phyloP scores from a whole-genome alignment of 2,888 invertebrate species.

The Pinctada fucata region DNA sequence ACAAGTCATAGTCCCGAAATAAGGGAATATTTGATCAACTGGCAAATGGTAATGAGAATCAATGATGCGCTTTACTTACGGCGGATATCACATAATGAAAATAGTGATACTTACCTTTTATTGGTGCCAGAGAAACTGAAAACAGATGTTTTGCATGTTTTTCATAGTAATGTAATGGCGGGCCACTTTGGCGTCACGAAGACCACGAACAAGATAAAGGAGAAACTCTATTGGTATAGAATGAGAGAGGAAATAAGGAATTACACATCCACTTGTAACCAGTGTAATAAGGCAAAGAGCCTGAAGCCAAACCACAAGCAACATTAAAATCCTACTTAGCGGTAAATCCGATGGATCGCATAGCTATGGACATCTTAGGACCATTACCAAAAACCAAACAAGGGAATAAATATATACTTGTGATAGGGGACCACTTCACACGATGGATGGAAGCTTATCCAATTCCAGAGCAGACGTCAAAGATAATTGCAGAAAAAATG shows the following conservation, averaged over 20 bases:
- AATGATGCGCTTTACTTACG: not conserved
- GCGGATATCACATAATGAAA: not conserved
- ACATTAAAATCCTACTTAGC: not conserved
- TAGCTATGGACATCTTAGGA: not conserved
- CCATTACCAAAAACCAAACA: not conserved
- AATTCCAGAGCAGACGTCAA: not conserved
- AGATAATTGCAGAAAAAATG: not conserved
- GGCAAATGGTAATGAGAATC: not conserved
- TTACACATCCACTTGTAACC: not conserved
- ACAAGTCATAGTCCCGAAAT: not conserved
- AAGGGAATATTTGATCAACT: not conserved
- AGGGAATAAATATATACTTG: not conserved
- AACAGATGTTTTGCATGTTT: not conserved
- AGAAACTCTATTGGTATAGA: constrained; percentile 9
- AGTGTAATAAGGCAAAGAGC: not conserved
- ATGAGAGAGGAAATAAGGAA: constrained; percentile 10
- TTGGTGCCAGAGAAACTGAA: not conserved
- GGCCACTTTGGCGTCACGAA: constrained; percentile 13
- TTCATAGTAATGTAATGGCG: not conserved
- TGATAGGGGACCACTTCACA: constrained; percentile 7
- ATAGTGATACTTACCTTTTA: not conserved
- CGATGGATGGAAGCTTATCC: constrained; percentile 15
- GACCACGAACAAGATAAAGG: constrained; percentile 6
- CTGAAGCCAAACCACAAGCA: not conserved
- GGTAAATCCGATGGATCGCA: not conserved